Percentiles rank a stretch among this genome's conserved stretches.
These are phyloP conservation scores for Fregetta grallaria DNA, from an alignment of 2,113 vertebrate species.

Conservation along the genomic window DNA sequence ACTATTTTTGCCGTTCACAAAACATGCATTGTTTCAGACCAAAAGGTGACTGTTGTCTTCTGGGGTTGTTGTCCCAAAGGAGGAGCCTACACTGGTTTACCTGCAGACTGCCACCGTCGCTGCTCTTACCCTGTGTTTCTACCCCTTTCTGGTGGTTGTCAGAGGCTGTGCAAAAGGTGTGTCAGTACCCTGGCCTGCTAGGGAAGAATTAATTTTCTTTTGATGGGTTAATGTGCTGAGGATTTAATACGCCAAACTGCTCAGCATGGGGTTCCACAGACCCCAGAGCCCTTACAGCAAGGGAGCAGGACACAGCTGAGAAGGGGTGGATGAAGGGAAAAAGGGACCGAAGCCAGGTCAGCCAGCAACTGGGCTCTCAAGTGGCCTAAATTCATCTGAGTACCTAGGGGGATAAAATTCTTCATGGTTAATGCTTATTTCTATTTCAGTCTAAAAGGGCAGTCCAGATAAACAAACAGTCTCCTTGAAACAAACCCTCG, in stretches of 20 bases:
- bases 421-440: neutral
- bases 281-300: neutral
- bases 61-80: neutral
- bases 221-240: neutral
- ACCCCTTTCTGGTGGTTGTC: neutral
- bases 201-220: neutral
- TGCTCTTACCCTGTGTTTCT: neutral
- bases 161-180: neutral
- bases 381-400: neutral
- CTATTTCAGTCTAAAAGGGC: constrained; percentile 10
- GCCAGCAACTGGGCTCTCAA: neutral
- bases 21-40: neutral
- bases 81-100: neutral
- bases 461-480: neutral
- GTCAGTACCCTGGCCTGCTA: neutral
- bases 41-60: neutral
- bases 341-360: neutral
- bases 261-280: neutral
- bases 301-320: neutral
- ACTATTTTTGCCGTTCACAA: neutral
- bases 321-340: neutral
- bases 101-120: accelerated
- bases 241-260: neutral
- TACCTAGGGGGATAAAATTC: neutral
- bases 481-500: neutral